Evolutionary conservation across 2,888 invertebrate species (phyloP), one percentile per base, ranked within the genome.

Genomic region (Osedax fenrisi): DNA sequence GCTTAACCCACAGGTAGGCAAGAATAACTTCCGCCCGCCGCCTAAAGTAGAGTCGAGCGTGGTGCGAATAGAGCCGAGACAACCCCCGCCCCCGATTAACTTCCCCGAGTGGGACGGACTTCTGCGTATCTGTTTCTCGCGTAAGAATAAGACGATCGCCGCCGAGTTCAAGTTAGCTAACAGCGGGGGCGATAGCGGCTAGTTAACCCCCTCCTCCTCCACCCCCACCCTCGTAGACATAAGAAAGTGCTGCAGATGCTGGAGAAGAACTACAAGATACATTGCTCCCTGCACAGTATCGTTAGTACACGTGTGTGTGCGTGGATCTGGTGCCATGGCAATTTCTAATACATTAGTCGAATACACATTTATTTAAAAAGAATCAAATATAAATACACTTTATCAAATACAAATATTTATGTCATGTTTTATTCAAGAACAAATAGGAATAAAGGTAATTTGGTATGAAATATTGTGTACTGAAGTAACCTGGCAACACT

Each of bases 21-120:
- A 92, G 86, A 97, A 97, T 84, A 98, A 98, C 86, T 98, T 99
- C 83, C 89, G 91, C 77, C 98, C 98, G 22, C 97, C 98, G 62
- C 98, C 98, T 2, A 97, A 97, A 88, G 97, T 99, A 0, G 98
- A 99, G 84, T 97, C 97, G 0, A 92, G 92, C 85, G 97, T 99
- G 1, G 95, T 99, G 0, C 88, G 98, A 81, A 90, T 99, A 82
- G 97, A 98, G 83, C 98, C 98, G 0, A 89, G 91, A 81, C 95
- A 95, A 86, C 98, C 98, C 24, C 94, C 96, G 41, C 97, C 97
- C 3, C 90, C 92, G 0, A 91, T 98, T 10, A 92, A 94, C 84
- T 97, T 92, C 85, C 82, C 84, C 80, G 97, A 99, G 86, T 99
- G 97, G 98, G 98, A 98, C 87, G 96, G 97, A 5, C 86, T 98